These are phyloP conservation scores for Drosophila buzzatii DNA, from an alignment of 2,888 invertebrate species.

Conservation along the genomic window DNA sequence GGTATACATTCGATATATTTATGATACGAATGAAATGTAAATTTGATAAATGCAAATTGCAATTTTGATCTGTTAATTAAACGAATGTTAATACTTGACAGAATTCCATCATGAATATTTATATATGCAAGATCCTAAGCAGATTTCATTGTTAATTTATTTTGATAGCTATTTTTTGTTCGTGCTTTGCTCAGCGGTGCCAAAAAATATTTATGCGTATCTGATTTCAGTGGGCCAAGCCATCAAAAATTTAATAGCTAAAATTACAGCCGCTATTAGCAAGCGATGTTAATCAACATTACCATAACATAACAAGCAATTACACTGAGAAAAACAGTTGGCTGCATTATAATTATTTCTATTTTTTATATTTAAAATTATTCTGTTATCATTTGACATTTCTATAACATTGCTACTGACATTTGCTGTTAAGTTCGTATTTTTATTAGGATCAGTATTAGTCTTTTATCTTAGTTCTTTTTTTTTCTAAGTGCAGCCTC, in stretches of 20 bases:
- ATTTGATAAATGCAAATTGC: conserved; percentile 60
- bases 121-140: conserved; percentile 23
- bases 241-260: conserved; percentile 46
- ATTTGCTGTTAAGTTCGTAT: background rate
- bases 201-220: conserved; percentile 49
- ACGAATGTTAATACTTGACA: conserved; percentile 31
- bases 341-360: background rate
- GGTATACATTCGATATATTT: conserved; percentile 4
- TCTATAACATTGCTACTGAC: conserved; percentile 19
- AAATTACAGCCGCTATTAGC: conserved; percentile 50
- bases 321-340: conserved; percentile 8
- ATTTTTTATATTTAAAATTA: background rate
- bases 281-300: conserved; percentile 49
- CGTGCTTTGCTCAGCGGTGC: conserved; percentile 38
- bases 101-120: conserved; percentile 67
- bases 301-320: conserved; percentile 37
- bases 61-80: conserved; percentile 64
- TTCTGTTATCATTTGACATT: conserved; percentile 35
- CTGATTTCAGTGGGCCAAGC: conserved; percentile 46
- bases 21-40: conserved; percentile 26
- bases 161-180: conserved; percentile 47
- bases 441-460: background rate
- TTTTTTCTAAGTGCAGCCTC: conserved; percentile 2
- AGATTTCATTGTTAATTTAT: conserved; percentile 55
- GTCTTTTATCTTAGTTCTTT: background rate